Conservation (phyloP, 2,797 vertebrate genomes). For the Pangasius krempfi region DNA sequence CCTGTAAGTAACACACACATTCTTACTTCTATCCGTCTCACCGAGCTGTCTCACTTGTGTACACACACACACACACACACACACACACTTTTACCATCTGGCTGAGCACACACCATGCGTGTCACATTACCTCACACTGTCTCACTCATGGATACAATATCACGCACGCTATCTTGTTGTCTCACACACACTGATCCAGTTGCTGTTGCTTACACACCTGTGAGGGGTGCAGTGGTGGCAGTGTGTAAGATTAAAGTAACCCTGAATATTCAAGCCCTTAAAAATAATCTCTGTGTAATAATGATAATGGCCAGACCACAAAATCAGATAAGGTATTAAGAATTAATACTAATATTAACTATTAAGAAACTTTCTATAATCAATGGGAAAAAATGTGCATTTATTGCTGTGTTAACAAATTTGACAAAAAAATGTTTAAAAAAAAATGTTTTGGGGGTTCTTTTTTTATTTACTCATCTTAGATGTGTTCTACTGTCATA, state of each 20-base stretch:
- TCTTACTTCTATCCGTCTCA: neutral
- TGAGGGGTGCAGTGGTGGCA: neutral
- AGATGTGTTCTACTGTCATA: neutral
- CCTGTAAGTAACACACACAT: slow-evolving; percentile 81
- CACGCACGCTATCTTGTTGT: neutral
- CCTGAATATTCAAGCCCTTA: no score
- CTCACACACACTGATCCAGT: neutral
- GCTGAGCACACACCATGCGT: neutral
- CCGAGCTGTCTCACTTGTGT: neutral
- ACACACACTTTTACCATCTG: neutral
- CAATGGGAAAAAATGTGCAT: neutral
- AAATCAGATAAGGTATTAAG: neutral
- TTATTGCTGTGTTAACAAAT: neutral
- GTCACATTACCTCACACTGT: neutral
- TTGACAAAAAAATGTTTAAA: neutral
- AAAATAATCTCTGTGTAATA: neutral
- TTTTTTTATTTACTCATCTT: neutral
- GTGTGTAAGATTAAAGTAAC: neutral
- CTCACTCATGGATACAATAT: neutral
- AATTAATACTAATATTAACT: neutral
- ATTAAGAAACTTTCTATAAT: neutral
- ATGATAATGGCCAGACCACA: neutral
- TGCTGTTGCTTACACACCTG: neutral
- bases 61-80: neutral
- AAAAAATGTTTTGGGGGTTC: neutral